Conservation (phyloP, 2,888 invertebrate species). For the Zygothrica quintamaculata region DNA sequence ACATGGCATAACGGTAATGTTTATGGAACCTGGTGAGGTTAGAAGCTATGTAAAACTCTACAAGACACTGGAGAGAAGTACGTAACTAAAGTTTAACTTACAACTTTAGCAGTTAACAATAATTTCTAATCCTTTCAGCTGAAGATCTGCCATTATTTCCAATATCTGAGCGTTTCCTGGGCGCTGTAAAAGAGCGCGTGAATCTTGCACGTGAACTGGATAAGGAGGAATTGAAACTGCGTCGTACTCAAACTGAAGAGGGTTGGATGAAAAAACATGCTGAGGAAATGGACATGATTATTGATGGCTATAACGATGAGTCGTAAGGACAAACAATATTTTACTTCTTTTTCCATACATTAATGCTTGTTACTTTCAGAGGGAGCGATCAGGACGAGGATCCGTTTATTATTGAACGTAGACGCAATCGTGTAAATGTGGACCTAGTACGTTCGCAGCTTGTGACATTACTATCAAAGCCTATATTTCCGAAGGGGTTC, state of each 20-base stretch:
- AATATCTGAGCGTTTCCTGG: slow-evolving; percentile 87
- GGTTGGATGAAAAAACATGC: slow-evolving; percentile 95
- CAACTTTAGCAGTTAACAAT: slow-evolving; percentile 18
- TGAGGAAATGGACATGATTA: slow-evolving; percentile 95
- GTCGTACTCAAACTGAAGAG: slow-evolving; percentile 88
- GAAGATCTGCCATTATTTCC: slow-evolving; percentile 94
- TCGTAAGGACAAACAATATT: slow-evolving; percentile 64
- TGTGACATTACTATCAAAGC: slow-evolving; percentile 85
- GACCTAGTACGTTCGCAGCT: slow-evolving; percentile 71
- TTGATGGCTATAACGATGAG: slow-evolving; percentile 89
- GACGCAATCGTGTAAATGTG: slow-evolving; percentile 81
- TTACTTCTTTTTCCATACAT: too few species aligned
- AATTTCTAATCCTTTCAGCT: slow-evolving; percentile 85
- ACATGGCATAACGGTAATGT: slow-evolving; percentile 95
- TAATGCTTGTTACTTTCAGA: slow-evolving; percentile 39
- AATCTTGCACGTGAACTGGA: slow-evolving; percentile 92
- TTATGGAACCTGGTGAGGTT: slow-evolving; percentile 95
- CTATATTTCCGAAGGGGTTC: slow-evolving; percentile 89
- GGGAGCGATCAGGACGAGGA: slow-evolving; percentile 83
- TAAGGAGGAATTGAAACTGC: slow-evolving; percentile 88
- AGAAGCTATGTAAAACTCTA: slow-evolving; percentile 92
- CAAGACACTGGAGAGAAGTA: slow-evolving; percentile 93
- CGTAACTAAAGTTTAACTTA: slow-evolving; percentile 69
- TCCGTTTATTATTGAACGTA: slow-evolving; percentile 79
- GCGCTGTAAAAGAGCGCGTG: slow-evolving; percentile 90